phyloP scores from a whole-genome alignment of 1,140 invertebrate genomes.

The Philotrypesis tridentata region DNA sequence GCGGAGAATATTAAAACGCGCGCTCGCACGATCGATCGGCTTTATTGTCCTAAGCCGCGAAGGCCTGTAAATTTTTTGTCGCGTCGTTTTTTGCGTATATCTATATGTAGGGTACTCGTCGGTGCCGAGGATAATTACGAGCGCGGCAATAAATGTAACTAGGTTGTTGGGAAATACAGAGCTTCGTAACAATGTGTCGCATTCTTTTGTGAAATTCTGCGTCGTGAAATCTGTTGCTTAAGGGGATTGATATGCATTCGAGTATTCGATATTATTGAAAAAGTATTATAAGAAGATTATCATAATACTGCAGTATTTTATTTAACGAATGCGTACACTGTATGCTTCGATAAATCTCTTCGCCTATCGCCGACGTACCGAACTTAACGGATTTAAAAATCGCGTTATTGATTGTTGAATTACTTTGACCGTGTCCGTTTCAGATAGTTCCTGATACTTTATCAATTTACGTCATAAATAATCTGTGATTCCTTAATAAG shows the following conservation, averaged over 20 bases:
- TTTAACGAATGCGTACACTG: too few relatives aligned
- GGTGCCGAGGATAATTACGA: not conserved
- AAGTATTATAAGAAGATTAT: too few relatives aligned
- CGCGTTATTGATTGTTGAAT: too few relatives aligned
- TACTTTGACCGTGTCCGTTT: not conserved
- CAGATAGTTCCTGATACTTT: not conserved
- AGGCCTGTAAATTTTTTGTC: not conserved
- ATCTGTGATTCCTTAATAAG: slow-evolving; percentile 16
- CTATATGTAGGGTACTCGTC: too few relatives aligned
- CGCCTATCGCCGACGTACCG: not conserved
- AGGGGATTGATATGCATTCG: too few relatives aligned
- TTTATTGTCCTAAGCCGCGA: not conserved
- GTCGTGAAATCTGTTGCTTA: too few relatives aligned
- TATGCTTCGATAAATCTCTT: not conserved
- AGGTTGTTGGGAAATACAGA: not conserved
- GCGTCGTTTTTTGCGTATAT: not conserved
- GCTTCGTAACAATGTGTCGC: too few relatives aligned
- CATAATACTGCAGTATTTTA: too few relatives aligned
- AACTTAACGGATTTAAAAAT: not conserved
- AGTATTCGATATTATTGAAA: too few relatives aligned
- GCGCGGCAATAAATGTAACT: not conserved
- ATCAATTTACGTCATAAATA: not conserved
- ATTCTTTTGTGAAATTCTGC: too few relatives aligned
- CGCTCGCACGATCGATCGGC: slow-evolving; percentile 9
- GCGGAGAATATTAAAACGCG: slow-evolving; percentile 25